These are phyloP conservation scores for Thalassophryne amazonica DNA, from an alignment of 2,797 vertebrate species.

Conservation along the genomic window DNA sequence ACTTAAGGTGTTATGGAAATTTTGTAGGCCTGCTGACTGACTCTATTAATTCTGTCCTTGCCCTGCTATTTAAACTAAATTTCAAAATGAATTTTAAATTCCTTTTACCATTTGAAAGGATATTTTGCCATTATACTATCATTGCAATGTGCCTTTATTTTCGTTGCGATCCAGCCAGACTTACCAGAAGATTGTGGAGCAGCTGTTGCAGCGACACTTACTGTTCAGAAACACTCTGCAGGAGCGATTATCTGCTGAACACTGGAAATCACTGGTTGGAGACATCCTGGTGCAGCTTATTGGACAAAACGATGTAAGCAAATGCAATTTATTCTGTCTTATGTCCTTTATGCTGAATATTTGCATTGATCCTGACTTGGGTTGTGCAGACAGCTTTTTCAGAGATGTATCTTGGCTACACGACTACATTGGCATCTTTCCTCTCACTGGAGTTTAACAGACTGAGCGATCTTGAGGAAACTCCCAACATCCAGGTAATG, in stretches of 20 bases:
- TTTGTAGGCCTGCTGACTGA: too few species aligned
- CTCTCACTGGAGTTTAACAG: conserved; percentile 71
- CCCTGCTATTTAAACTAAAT: too few species aligned
- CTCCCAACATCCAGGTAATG: conserved; percentile 55
- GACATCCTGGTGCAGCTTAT: conserved; percentile 79
- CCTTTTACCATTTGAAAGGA: too few species aligned
- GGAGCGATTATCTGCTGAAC: conserved; percentile 66
- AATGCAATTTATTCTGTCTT: background rate
- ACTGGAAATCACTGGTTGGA: conserved; percentile 75
- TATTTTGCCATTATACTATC: too few species aligned
- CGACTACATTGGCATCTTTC: conserved; percentile 59
- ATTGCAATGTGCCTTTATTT: background rate
- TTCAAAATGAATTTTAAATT: too few species aligned
- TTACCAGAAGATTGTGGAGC: conserved; percentile 67
- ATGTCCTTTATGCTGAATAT: accelerated
- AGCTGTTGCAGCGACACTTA: conserved; percentile 75
- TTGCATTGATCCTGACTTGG: background rate
- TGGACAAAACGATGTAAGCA: conserved; percentile 72
- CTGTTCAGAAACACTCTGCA: conserved; percentile 79
- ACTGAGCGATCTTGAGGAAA: conserved; percentile 39
- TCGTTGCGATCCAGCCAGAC: conserved; percentile 54
- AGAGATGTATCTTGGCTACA: conserved; percentile 76
- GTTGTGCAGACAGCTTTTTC: conserved; percentile 69
- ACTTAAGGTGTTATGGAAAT: too few species aligned
- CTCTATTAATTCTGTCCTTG: too few species aligned